Evolutionary conservation across 2,797 vertebrate genomes (phyloP), one percentile per base, ranked within the genome.

Genomic region (Delichon dasypus): DNA sequence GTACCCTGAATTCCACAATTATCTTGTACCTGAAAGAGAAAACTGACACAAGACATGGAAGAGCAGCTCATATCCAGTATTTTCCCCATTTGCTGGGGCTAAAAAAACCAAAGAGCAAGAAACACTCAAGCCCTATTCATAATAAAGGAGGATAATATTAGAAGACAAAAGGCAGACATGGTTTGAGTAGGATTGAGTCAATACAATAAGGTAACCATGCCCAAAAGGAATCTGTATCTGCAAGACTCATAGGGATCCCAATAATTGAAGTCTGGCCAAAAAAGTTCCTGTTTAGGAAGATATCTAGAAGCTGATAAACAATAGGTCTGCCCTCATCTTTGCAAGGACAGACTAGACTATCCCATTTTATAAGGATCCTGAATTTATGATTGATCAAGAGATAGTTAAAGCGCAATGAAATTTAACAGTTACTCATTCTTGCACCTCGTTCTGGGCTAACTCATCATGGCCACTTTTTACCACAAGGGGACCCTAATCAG

Each of bases 301-400:
- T 30, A 78, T 9, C n/a, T 47, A 62, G 61, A 79, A 89, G 50
- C 14, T 4, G 10, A 67, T 0, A 94, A 72, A 70, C 81, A 89
- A 74, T 6, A 87, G 65, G 34, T 91, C 53, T 81, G 73, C 60
- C 65, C 70, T 88, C 58, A 66, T 66, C 62, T 89, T 90, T 73
- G 26, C 40, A 72, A 91, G 82, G 61, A 80, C 65, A 88, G 23
- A 48, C n/a, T 29, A 82, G 45, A 77, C 30, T 74, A 72, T 19
- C 34, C 20, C 20, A 75, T 45, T 88, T 78, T 72, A 48, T 66
- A 89, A 81, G 65, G 29, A 71, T 68, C 27, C 66, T 77, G 58
- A 80, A 85, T 85, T 81, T 89, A 90, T 78, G 66, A 80, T 48
- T 91, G 48, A 89, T 62, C 40, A 74, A 60, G 55, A 89, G 60